Conservation (phyloP, 2,888 invertebrate genomes). For the Itoplectis maculator region DNA sequence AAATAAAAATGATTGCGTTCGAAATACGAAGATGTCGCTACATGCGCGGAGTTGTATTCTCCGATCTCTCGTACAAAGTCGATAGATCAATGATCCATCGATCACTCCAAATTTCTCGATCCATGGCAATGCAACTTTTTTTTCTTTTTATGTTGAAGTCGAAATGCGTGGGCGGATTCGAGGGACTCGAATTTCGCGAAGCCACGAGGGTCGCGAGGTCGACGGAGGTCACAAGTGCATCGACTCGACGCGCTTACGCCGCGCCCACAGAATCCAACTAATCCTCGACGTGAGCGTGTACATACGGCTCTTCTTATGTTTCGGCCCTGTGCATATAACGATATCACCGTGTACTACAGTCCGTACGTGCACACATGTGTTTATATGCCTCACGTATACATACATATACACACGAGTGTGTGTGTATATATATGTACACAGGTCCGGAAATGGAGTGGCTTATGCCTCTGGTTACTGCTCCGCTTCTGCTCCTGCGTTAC, state of each 20-base stretch:
- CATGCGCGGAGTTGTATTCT: not conserved
- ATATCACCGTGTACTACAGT: slow-evolving; percentile 11
- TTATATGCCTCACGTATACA: not conserved
- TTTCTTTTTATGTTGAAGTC: no score
- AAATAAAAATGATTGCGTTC: no score
- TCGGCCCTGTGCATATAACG: not conserved
- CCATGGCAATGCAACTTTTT: no score
- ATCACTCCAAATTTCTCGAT: no score
- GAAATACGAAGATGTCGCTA: not conserved
- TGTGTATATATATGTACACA: not conserved
- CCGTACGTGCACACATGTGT: not conserved
- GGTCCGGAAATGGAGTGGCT: slow-evolving; percentile 33
- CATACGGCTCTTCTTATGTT: slow-evolving; percentile 27
- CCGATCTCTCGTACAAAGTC: not conserved
- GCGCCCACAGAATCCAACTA: slow-evolving; percentile 4
- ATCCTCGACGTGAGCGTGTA: slow-evolving; percentile 12
- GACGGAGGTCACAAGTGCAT: slow-evolving; percentile 27
- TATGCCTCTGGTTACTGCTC: slow-evolving; percentile 30
- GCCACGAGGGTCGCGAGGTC: slow-evolving; percentile 23
- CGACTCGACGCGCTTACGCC: slow-evolving; percentile 12
- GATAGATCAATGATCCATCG: not conserved
- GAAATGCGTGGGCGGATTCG: slow-evolving; percentile 1
- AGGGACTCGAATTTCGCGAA: slow-evolving; percentile 21
- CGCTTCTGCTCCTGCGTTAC: slow-evolving; percentile 38
- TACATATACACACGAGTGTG: not conserved